Evolutionary conservation across 2,113 vertebrate species (phyloP), one percentile per base, ranked within the genome.

Genomic region (Azemiops feae): DNA sequence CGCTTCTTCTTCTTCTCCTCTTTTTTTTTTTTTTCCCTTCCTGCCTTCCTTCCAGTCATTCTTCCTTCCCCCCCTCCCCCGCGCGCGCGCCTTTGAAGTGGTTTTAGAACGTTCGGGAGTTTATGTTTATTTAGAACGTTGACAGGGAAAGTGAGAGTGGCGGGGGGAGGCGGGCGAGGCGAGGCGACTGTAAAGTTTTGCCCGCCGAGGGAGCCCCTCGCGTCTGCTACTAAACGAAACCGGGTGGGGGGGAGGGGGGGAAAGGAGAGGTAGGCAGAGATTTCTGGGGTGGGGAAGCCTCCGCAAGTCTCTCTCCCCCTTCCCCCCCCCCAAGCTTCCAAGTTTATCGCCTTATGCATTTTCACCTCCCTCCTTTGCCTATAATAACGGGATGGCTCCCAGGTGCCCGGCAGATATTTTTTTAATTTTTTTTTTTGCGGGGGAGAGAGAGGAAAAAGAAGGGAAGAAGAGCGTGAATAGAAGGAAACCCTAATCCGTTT

Each of bases 351-450:
- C 89, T 92, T 60, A 64, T 86, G 52, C 52, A 27, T 54, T 34
- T 87, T 88, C 91, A 57, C 85, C 92, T 95, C 97, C 97, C 97
- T 96, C 94, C 97, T 94, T 94, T 97, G 97, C 96, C 96, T 96
- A 95, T 95, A 95, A 97, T 97, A 97, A 97, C 97, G 96, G 94
- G 97, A 97, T 97, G 96, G 95, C 95, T 95, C 95, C 96, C 97
- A 97, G 97, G 96, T 96, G 55, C 54, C 88, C 39, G 39, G 10
- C 55, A 25, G 45, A 12, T 45, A 34, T 64, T 12, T 60, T 60
- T 52, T 85, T n/a, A n/a, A n/a, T n/a, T n/a, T n/a, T n/a, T n/a
- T n/a, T n/a, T n/a, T n/a, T 81, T 30, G 50, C 18, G 22, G 1
- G 39, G 91, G 53, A 6, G 0, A 86, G 94, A 30, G 91, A 27